Evolutionary conservation across 2,797 vertebrate genomes (phyloP).

Genomic region (Cyprinella venusta): DNA sequence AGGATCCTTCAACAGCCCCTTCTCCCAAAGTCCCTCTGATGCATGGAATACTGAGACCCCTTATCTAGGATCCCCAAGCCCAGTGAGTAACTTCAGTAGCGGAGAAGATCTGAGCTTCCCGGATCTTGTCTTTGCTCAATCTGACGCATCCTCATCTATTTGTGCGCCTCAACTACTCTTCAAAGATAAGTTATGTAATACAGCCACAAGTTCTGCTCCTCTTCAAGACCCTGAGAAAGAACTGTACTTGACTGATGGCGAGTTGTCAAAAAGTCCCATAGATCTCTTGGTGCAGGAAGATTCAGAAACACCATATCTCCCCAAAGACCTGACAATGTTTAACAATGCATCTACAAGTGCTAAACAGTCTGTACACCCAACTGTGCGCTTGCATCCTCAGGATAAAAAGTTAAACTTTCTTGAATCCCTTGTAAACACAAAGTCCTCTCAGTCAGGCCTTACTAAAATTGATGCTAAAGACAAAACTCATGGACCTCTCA

Average conservation of each 20-base stretch:
- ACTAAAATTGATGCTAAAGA: slow-evolving; percentile 67
- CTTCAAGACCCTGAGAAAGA: slow-evolving; percentile 63
- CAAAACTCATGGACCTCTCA: slow-evolving; percentile 73
- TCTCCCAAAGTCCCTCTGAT: slow-evolving; percentile 81
- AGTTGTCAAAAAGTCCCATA: slow-evolving; percentile 65
- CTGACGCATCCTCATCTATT: slow-evolving; percentile 68
- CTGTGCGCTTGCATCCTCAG: slow-evolving; percentile 62
- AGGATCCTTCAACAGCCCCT: slow-evolving; percentile 81
- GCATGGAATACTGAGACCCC: slow-evolving; percentile 80
- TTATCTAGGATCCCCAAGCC: slow-evolving; percentile 81
- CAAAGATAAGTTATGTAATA: slow-evolving; percentile 69
- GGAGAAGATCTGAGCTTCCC: slow-evolving; percentile 79
- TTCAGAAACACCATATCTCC: slow-evolving; percentile 44
- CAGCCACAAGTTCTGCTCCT: slow-evolving; percentile 64
- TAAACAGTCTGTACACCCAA: slow-evolving; percentile 33
- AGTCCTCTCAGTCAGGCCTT: slow-evolving; percentile 60
- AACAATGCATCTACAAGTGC: slow-evolving; percentile 31
- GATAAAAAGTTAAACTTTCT: slow-evolving; percentile 59
- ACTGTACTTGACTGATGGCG: slow-evolving; percentile 63
- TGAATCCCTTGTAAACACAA: slow-evolving; percentile 59
- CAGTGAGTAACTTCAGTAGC: slow-evolving; percentile 76
- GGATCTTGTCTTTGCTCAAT: slow-evolving; percentile 72
- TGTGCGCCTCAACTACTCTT: slow-evolving; percentile 67
- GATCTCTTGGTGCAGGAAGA: slow-evolving; percentile 71
- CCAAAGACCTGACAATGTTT: slow-evolving; percentile 59